Base-by-base conservation (phyloP, 2,113 vertebrate species). In the Alethe diademata region DNA sequence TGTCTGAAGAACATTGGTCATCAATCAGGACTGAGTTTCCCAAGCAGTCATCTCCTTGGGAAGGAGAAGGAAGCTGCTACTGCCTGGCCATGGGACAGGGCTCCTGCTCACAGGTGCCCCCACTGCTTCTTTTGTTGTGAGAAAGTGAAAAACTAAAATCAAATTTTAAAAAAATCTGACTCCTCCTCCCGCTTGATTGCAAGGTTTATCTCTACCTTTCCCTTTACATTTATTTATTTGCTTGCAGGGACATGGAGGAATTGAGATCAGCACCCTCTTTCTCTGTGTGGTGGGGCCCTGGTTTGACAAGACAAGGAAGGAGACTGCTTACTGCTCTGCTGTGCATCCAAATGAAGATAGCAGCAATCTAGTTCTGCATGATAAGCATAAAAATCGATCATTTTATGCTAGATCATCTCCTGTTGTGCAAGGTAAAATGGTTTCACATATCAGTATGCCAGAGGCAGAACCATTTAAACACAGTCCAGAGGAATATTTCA, bases 391-490 rank as follows among this genome's bases (percentile, higher is more conserved):
- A 94, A 96, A 82, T 53, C 14, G 8, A 23, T 71, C 36, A 70
- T 97, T 94, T 94, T 73, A 94, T 88, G 87, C 87, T 70, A 74
- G 78, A 86, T 92, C 67, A 57, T 93, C 71, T 90, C 78, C 81
- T 83, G 67, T 69, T 71, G 82, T 86, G 82, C 81, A 91, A 90
- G 67, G 90, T 74, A 95, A 96, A 95, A 92, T 40, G 62, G 31
- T 60, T 86, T 86, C 78, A n/a, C 33, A 11, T 73, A 29, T 86
- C 57, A 62, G 45, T 73, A 38, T 47, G 64, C 53, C 48, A 95
- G 70, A 93, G 84, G 75, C 66, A 88, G 78, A 90, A 73, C 11
- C 45, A 24, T 54, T 72, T 92, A 92, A 90, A 54, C 11, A 33
- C 19, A 80, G 38, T 83, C 64, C 71, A 67, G 78, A 73, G 75